These are phyloP conservation scores for Probaryconus sp. DNA, from an alignment of 1,140 invertebrate genomes.

Conservation along the genomic window DNA sequence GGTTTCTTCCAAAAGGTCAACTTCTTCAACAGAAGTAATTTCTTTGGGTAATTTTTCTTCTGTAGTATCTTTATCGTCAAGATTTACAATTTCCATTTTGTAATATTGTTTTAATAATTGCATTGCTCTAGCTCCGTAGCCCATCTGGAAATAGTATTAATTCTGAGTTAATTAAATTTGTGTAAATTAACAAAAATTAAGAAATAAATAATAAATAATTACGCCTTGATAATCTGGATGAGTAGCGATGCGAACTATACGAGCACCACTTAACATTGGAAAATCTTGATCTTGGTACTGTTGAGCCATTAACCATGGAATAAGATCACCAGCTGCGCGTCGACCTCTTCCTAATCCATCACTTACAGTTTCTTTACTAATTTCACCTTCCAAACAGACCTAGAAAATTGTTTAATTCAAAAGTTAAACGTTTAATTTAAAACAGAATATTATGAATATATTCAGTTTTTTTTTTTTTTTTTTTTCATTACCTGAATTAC, in stretches of 20 bases:
- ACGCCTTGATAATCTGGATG: conserved; percentile 98
- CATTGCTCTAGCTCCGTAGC: conserved; percentile 94
- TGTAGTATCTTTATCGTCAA: conserved; percentile 80
- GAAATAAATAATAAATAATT: conserved; percentile 41
- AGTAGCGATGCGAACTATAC: conserved; percentile 97
- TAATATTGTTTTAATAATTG: conserved; percentile 93
- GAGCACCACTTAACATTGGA: conserved; percentile 91
- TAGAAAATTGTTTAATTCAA: conserved; percentile 62
- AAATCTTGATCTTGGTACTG: conserved; percentile 97
- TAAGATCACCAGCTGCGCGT: conserved; percentile 96
- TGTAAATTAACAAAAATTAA: conserved; percentile 21
- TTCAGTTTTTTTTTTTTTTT: neutral
- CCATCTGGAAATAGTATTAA: conserved; percentile 84
- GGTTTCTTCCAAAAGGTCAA: conserved; percentile 81
- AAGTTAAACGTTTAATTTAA: neutral
- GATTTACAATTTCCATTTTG: conserved; percentile 86
- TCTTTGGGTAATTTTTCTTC: conserved; percentile 72
- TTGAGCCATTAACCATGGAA: conserved; percentile 98
- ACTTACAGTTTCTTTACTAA: conserved; percentile 88
- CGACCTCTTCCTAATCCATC: conserved; percentile 90
- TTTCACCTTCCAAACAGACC: conserved; percentile 96
- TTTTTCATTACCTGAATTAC: conserved; percentile 86
- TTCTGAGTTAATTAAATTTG: too few relatives aligned
- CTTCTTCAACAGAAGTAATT: conserved; percentile 79
- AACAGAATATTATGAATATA: too few relatives aligned